phyloP scores from a whole-genome alignment of 64 coral and sea anemone genomes.

The Dendronephthya gigantea region DNA sequence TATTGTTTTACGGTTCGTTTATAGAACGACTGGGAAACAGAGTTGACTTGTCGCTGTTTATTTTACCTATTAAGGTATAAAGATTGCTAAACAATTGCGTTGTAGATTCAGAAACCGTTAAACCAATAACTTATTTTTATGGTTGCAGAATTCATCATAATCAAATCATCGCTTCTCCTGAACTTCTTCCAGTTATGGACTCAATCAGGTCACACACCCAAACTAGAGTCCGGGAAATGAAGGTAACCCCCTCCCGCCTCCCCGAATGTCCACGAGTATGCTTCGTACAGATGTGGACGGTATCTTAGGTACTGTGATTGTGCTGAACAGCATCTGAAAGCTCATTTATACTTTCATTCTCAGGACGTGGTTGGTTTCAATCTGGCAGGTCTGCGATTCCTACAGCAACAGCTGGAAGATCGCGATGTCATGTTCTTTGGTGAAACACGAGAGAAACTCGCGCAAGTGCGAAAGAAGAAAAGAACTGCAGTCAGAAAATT shows the following conservation, averaged over 20 bases:
- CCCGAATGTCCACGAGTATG: background rate
- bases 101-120: background rate
- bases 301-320: background rate
- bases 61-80: slow-evolving; percentile 78
- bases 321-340: background rate
- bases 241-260: slow-evolving; percentile 22
- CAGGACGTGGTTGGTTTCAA: slow-evolving; percentile 87
- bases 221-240: slow-evolving; percentile 54
- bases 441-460: slow-evolving; percentile 70
- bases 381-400: slow-evolving; percentile 67
- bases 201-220: slow-evolving; percentile 56
- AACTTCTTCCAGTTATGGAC: slow-evolving; percentile 64
- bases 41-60: slow-evolving; percentile 74
- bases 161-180: slow-evolving; percentile 51
- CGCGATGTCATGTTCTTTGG: slow-evolving; percentile 64
- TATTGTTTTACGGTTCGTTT: background rate
- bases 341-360: background rate
- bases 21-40: slow-evolving; percentile 77
- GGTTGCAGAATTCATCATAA: slow-evolving; percentile 68
- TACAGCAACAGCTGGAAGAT: slow-evolving; percentile 68
- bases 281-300: background rate
- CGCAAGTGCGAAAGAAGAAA: slow-evolving; percentile 72
- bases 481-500: slow-evolving; percentile 32
- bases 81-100: background rate
- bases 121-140: background rate